Conservation (phyloP, 2,888 invertebrate genomes). For the Drosophila neotestacea region DNA sequence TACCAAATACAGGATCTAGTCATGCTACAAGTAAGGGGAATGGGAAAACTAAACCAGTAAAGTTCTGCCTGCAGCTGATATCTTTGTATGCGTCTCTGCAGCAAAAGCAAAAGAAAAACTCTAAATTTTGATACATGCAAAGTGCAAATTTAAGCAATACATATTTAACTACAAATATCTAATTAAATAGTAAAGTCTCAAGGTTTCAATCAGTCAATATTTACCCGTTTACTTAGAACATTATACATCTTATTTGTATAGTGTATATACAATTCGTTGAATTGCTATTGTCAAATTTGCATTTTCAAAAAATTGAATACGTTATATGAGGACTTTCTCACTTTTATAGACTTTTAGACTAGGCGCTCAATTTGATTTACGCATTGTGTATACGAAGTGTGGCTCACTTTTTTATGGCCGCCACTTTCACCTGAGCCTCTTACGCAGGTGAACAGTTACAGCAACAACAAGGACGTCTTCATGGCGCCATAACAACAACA, state of each 20-base stretch:
- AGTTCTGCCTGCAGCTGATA: slow-evolving; percentile 29
- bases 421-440: slow-evolving; percentile 60
- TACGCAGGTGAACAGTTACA: slow-evolving; percentile 68
- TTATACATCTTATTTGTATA: not conserved
- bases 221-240: too few relatives aligned
- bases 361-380: slow-evolving; percentile 50
- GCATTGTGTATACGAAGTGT: slow-evolving; percentile 66
- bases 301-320: not conserved
- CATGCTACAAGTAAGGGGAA: not conserved
- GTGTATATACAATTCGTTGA: not conserved
- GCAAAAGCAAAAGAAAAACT: slow-evolving; percentile 48
- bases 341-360: slow-evolving; percentile 25
- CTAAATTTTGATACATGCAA: slow-evolving; percentile 41
- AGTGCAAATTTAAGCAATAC: slow-evolving; percentile 13
- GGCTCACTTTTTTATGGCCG: slow-evolving; percentile 60
- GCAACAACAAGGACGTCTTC: slow-evolving; percentile 42
- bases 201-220: too few relatives aligned
- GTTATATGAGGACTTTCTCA: not conserved
- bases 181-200: too few relatives aligned
- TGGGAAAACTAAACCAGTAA: slow-evolving; percentile 18
- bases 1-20: slow-evolving; percentile 31
- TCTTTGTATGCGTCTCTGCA: not conserved
- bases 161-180: too few relatives aligned
- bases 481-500: slow-evolving; percentile 52
- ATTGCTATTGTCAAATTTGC: not conserved